Percentiles rank a stretch among this genome's conserved stretches.
These are phyloP conservation scores for Marmota monax DNA, from an alignment of 2,113 vertebrate species.

Conservation along the genomic window DNA sequence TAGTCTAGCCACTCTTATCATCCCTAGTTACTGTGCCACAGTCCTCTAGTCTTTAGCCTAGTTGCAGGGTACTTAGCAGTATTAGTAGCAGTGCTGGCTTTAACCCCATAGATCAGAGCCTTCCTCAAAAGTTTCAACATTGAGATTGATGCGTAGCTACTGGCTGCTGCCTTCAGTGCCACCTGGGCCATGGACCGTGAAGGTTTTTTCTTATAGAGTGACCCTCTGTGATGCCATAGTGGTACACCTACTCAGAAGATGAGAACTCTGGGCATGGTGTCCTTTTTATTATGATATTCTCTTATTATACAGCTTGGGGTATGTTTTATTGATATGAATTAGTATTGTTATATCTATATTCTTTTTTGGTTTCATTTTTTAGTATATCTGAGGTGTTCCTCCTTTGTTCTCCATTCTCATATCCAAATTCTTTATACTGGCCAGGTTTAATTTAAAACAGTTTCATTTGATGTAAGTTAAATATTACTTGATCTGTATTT, in stretches of 20 bases:
- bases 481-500: slow-evolving; percentile 48
- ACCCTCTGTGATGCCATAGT: slow-evolving; percentile 48
- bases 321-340: slow-evolving; percentile 59
- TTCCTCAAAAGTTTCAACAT: slow-evolving; percentile 50
- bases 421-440: slow-evolving; percentile 40
- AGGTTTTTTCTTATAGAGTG: slow-evolving; percentile 56
- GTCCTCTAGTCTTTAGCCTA: slow-evolving; percentile 49
- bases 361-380: slow-evolving; percentile 62
- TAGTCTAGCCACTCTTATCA: slow-evolving; percentile 20
- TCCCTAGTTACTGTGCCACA: slow-evolving; percentile 38
- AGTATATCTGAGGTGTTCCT: not conserved
- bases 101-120: slow-evolving; percentile 42
- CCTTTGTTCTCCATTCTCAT: slow-evolving; percentile 44
- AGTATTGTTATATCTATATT: slow-evolving; percentile 52
- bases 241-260: slow-evolving; percentile 40
- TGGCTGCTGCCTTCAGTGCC: slow-evolving; percentile 63
- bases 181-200: not conserved
- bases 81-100: slow-evolving; percentile 61
- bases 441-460: slow-evolving; percentile 49
- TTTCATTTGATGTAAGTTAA: slow-evolving; percentile 17
- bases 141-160: slow-evolving; percentile 29
- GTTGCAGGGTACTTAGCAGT: slow-evolving; percentile 32
- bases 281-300: slow-evolving; percentile 34
- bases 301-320: slow-evolving; percentile 55
- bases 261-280: slow-evolving; percentile 48